phyloP scores from a whole-genome alignment of 2,888 invertebrate genomes.

The Lucinisca nassula region DNA sequence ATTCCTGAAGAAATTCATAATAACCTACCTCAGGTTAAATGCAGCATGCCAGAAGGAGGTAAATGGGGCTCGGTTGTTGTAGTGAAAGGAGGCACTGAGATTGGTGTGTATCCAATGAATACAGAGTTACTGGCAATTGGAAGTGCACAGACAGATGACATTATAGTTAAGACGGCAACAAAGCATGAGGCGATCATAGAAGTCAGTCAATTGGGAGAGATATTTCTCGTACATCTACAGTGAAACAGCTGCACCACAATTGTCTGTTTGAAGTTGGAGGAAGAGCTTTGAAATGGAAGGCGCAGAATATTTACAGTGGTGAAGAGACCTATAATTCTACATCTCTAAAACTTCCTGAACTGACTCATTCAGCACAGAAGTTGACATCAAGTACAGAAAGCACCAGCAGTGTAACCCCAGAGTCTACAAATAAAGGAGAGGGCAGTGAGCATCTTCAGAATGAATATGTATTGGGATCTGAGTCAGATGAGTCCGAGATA shows the following conservation, averaged over 20 bases:
- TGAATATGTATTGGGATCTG: neutral
- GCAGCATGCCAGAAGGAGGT: neutral
- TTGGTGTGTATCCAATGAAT: neutral
- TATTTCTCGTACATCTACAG: neutral
- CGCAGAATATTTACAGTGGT: neutral
- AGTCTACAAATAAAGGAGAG: neutral
- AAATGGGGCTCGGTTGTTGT: neutral
- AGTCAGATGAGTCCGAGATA: neutral
- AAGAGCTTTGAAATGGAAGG: conserved; percentile 1
- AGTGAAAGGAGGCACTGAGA: neutral
- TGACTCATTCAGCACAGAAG: neutral
- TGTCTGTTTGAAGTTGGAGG: neutral
- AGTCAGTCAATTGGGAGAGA: neutral
- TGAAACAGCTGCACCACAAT: neutral
- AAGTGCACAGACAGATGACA: neutral
- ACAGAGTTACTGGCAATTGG: neutral
- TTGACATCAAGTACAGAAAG: neutral
- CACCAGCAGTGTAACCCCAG: neutral
- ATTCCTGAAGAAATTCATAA: too few species aligned
- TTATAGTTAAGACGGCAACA: neutral
- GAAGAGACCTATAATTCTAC: neutral
- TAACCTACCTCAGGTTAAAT: too few species aligned
- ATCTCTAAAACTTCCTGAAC: neutral
- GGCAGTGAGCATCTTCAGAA: neutral
- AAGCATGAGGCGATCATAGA: neutral